Percentiles rank a stretch among this genome's conserved stretches.
Conservation (phyloP, 2,797 vertebrate genomes). For the Eulemur coronatus region DNA sequence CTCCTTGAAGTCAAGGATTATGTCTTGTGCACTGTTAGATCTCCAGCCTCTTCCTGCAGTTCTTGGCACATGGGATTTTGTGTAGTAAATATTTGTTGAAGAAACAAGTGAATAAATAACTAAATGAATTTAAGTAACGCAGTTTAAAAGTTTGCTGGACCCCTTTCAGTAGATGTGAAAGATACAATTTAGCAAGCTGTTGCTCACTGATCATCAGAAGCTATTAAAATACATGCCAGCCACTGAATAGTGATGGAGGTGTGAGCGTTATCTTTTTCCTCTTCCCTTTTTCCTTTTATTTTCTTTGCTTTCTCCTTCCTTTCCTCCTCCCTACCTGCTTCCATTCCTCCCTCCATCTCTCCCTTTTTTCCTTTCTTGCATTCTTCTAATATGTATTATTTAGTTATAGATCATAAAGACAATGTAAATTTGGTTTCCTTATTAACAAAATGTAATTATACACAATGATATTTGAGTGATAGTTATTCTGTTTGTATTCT, state of each 20-base stretch:
- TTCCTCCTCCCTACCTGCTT: rapidly evolving
- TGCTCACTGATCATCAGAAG: background rate
- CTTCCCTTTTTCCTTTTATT: background rate
- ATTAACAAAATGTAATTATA: constrained; percentile 38
- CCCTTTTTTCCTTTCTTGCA: background rate
- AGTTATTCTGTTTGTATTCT: constrained; percentile 53
- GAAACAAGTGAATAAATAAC: background rate
- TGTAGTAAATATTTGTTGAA: background rate
- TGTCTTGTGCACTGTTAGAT: background rate
- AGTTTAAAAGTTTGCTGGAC: background rate
- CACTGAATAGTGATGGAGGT: background rate
- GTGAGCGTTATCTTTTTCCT: background rate
- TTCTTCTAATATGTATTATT: background rate
- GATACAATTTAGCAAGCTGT: background rate
- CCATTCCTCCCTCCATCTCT: background rate
- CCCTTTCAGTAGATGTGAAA: background rate
- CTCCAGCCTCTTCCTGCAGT: background rate
- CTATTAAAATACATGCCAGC: background rate
- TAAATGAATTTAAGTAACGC: background rate
- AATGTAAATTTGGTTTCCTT: background rate
- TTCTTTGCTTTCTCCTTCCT: background rate
- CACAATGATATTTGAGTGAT: constrained; percentile 1
- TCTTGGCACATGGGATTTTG: background rate
- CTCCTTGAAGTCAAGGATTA: background rate
- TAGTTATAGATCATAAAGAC: background rate